Evolutionary conservation across 2,113 vertebrate genomes (phyloP).

Genomic region (Tylochromis polylepis): DNA sequence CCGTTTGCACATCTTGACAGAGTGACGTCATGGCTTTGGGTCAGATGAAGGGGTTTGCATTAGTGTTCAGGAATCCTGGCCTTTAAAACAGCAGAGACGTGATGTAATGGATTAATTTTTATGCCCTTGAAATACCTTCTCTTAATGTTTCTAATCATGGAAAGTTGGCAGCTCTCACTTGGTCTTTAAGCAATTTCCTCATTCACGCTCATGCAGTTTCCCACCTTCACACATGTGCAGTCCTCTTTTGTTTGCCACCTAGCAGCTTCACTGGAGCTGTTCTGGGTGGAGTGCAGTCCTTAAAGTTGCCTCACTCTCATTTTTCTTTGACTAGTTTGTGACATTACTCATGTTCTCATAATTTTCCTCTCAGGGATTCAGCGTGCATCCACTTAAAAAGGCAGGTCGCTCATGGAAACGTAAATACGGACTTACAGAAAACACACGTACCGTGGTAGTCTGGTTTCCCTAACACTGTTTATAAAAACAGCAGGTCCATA

Average conservation of each 20-base stretch:
- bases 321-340: neutral
- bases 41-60: neutral
- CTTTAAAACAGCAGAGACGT: neutral
- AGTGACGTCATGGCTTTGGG: neutral
- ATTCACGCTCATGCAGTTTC: neutral
- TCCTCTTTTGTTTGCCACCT: neutral
- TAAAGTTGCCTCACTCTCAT: neutral
- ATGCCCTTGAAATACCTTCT: neutral
- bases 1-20: conserved; percentile 20
- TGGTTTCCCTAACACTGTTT: neutral
- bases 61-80: neutral
- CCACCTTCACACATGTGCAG: neutral
- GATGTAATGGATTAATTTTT: neutral
- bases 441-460: neutral
- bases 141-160: neutral
- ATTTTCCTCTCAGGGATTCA: neutral
- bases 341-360: neutral
- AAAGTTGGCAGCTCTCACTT: neutral
- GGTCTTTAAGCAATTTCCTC: neutral
- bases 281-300: neutral
- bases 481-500: neutral
- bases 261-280: neutral
- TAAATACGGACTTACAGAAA: neutral
- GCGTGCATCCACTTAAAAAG: neutral
- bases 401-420: neutral